Percentiles rank a stretch among this genome's conserved stretches.
These are phyloP conservation scores for Rhadina sibilatrix DNA, from an alignment of 2,113 vertebrate species.

Conservation along the genomic window DNA sequence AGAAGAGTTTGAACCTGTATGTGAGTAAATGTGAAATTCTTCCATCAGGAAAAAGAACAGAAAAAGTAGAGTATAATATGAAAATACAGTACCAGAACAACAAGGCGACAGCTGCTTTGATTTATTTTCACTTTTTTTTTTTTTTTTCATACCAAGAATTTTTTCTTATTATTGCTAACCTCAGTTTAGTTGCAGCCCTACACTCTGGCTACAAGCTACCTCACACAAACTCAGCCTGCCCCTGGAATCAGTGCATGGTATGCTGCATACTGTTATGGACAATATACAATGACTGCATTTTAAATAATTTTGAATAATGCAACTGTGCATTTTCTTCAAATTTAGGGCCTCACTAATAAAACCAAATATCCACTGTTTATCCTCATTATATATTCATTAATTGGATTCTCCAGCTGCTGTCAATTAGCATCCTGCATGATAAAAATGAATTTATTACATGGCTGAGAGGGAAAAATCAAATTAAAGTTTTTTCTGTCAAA, in stretches of 20 bases:
- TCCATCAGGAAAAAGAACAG: background rate
- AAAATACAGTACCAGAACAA: background rate
- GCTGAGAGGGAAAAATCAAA: constrained; percentile 34
- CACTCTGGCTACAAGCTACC: background rate
- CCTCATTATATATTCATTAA: constrained; percentile 48
- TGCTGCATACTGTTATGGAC: background rate
- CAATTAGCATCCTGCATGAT: constrained; percentile 28
- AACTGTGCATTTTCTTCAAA: background rate
- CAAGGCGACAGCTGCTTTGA: background rate
- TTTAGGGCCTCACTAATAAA: constrained; percentile 17
- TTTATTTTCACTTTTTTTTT: background rate
- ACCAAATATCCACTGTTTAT: constrained; percentile 30
- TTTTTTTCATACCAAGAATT: background rate
- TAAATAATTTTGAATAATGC: constrained; percentile 4
- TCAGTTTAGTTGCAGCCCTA: background rate
- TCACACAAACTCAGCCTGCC: background rate
- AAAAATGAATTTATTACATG: constrained; percentile 35
- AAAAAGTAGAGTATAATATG: background rate
- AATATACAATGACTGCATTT: background rate
- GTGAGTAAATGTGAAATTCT: background rate
- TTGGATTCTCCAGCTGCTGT: constrained; percentile 18
- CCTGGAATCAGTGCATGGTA: background rate
- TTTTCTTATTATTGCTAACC: background rate
- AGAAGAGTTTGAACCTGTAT: background rate
- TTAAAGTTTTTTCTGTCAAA: background rate